phyloP scores from a whole-genome alignment of 2,888 invertebrate genomes.

The Torymus texanus region DNA sequence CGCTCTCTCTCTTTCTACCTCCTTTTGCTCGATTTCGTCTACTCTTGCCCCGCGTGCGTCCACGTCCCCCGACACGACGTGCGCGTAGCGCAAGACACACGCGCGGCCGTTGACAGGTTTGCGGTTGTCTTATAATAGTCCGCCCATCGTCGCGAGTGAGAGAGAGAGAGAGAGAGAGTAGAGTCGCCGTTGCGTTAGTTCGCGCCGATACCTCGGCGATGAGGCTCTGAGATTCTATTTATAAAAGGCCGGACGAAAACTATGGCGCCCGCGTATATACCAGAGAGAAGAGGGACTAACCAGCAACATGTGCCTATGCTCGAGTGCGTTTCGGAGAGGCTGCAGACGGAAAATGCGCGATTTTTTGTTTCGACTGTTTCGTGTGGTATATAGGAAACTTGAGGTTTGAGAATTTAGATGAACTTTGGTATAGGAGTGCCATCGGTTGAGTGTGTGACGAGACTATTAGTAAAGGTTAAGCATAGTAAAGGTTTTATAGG shows the following conservation, averaged over 20 bases:
- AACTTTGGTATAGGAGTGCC: too few species aligned
- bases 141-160: conserved; percentile 54
- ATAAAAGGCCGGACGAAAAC: conserved; percentile 26
- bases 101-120: conserved; percentile 70
- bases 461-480: too few species aligned
- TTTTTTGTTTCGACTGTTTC: too few species aligned
- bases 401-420: too few species aligned
- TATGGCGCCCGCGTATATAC: conserved; percentile 9
- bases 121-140: conserved; percentile 73
- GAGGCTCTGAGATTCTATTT: conserved; percentile 35
- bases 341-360: too few species aligned
- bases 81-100: conserved; percentile 12
- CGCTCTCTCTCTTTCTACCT: conserved; percentile 56
- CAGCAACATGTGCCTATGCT: conserved; percentile 28
- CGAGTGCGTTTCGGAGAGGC: too few species aligned
- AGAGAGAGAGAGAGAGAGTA: neutral
- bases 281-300: conserved; percentile 20
- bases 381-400: too few species aligned
- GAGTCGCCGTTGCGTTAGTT: neutral
- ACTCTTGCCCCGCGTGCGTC: neutral
- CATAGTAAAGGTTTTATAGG: too few species aligned
- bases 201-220: conserved; percentile 42
- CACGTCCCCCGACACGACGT: conserved; percentile 5
- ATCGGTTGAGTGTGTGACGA: too few species aligned
- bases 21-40: conserved; percentile 42